Base-by-base conservation (phyloP, 2,797 vertebrate species). In the Cephalopachus bancanus region DNA sequence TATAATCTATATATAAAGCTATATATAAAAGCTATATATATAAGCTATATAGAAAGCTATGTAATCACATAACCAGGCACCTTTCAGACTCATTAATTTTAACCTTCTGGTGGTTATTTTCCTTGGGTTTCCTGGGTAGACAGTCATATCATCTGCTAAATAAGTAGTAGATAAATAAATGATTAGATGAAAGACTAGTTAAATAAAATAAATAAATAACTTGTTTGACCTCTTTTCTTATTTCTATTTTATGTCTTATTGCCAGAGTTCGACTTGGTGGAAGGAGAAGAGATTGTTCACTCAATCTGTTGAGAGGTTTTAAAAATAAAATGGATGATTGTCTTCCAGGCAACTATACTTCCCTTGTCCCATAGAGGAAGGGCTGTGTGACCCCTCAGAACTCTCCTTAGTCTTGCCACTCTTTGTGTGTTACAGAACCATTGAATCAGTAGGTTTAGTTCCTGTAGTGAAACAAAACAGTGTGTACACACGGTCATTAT, bases 231-330 rank as follows among this genome's bases (percentile, higher is more conserved):
- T 94, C 60, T 44, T 84, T 81, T 74, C 37, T 93, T 76, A 72
- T 83, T 83, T 94, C 20, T 88, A 9, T 53, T 75, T 89, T 64
- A 64, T 64, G 67, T 85, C 67, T 95, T 78, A 49, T 74, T 84
- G 55, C 37, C 37, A 37, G 37, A 91, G 64, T 69, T 81, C 80
- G 62, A 37, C 8, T 88, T 26, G 22, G 7, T 55, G 80, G 51
- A 37, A 93, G 75, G 22, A 76, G 44, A 92, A 62, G 49, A 91
- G 62, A 51, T 24, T 28, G 2, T 85, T 81, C 57, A 65, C 5
- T 74, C 6, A 62, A 10, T 83, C 30, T 78, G 17, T 72, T n/a
- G 33, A 62, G 26, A 87, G 55, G 64, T 80, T 92, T 88, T 49
- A 53, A 65, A 84, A 28, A 53, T 22, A 90, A 55, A 51, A 76